phyloP scores from a whole-genome alignment of 2,888 invertebrate genomes.

The Penaeus monodon region DNA sequence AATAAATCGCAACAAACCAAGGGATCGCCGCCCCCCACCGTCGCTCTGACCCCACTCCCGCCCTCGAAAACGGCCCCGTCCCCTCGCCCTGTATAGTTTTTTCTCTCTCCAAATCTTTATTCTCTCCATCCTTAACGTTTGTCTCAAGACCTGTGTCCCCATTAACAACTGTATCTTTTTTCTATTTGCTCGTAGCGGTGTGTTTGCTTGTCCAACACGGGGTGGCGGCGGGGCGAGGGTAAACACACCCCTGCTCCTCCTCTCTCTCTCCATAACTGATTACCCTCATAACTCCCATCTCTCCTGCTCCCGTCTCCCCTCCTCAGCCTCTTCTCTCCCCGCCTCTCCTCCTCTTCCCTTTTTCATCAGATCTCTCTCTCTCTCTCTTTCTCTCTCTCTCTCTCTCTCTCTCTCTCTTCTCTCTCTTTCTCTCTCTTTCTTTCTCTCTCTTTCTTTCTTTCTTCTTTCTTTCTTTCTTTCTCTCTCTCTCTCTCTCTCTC shows the following conservation, averaged over 20 bases:
- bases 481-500: too few species aligned
- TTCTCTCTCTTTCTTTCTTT: too few species aligned
- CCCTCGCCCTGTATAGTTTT: too few species aligned
- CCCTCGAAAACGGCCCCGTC: too few species aligned
- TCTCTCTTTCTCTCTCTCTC: too few species aligned
- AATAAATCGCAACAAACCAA: background rate
- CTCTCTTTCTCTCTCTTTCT: too few species aligned
- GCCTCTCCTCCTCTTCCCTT: too few species aligned
- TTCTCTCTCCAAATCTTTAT: too few species aligned
- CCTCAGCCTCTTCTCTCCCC: too few species aligned
- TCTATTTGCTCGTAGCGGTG: conserved; percentile 21
- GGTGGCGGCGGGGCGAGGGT: conserved; percentile 14
- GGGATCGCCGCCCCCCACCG: background rate
- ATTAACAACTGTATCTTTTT: conserved; percentile 34
- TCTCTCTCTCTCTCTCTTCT: background rate
- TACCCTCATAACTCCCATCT: background rate
- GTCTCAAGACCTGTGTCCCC: conserved; percentile 6
- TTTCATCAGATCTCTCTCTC: too few species aligned
- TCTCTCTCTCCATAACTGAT: background rate
- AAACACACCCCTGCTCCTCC: conserved; percentile 13
- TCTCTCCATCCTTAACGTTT: too few species aligned
- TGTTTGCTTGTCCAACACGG: conserved; percentile 37
- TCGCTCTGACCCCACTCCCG: background rate
- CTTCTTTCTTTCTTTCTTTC: background rate
- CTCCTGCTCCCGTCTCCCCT: background rate